These are phyloP conservation scores for Salminus brasiliensis DNA, from an alignment of 2,113 vertebrate genomes.

Conservation along the genomic window DNA sequence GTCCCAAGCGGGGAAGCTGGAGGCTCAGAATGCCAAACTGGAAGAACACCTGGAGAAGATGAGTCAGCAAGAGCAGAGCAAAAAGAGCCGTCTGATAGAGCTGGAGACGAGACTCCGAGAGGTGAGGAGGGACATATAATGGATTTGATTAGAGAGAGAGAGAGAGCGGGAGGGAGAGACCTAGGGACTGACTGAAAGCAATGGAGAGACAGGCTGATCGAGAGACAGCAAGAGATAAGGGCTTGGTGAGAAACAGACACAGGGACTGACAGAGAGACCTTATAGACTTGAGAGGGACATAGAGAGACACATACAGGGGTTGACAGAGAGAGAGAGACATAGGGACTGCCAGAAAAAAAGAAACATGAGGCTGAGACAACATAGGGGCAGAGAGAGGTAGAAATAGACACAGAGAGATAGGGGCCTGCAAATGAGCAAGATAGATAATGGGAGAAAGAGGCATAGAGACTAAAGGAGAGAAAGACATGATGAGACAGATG, in stretches of 20 bases:
- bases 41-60: constrained; percentile 96
- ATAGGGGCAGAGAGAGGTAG: neutral
- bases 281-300: too few relatives aligned
- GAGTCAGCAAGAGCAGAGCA: constrained; percentile 93
- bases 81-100: constrained; percentile 90
- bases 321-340: neutral
- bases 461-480: constrained; percentile 59
- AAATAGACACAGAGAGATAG: neutral
- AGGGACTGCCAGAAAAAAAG: too few relatives aligned
- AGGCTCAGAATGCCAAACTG: constrained; percentile 95
- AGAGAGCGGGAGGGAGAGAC: neutral
- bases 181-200: too few relatives aligned
- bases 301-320: constrained; percentile 1
- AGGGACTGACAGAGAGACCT: neutral
- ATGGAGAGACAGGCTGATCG: too few relatives aligned
- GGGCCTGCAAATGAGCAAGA: too few relatives aligned
- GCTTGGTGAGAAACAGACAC: neutral
- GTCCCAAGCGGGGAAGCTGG: constrained; percentile 95
- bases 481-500: neutral
- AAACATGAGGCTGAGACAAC: constrained; percentile 75
- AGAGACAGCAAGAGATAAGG: neutral
- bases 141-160: too few relatives aligned
- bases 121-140: too few relatives aligned
- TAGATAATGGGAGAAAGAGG: neutral
- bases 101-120: constrained; percentile 90